Evolutionary conservation across 2,797 vertebrate species (phyloP).

Genomic region (Sebastes cheni): DNA sequence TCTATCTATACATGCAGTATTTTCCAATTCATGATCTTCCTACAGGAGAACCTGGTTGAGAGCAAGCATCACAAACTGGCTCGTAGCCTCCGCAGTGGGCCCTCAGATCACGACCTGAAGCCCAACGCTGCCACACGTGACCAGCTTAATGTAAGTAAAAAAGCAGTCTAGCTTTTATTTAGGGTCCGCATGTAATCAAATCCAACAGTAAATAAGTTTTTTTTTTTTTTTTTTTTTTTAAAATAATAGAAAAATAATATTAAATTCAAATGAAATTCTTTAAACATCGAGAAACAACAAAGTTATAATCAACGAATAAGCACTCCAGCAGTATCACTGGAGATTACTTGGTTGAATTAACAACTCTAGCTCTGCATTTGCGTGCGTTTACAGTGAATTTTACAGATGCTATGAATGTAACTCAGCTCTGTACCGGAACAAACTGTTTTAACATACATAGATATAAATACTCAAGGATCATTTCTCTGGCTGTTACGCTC

Average conservation of each 20-base stretch:
- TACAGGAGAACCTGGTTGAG: slow-evolving; percentile 95
- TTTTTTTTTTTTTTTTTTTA: no score
- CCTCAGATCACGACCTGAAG: slow-evolving; percentile 97
- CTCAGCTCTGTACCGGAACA: not conserved
- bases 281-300: no score
- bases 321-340: no score
- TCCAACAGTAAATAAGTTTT: not conserved
- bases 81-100: slow-evolving; percentile 95
- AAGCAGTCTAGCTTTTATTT: fast-evolving
- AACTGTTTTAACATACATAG: not conserved
- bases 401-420: not conserved
- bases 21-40: not conserved
- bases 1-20: no score
- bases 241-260: no score
- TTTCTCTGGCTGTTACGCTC: not conserved
- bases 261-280: no score
- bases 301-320: no score
- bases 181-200: not conserved
- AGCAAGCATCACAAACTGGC: slow-evolving; percentile 99
- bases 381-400: not conserved
- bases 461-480: not conserved
- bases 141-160: slow-evolving; percentile 92
- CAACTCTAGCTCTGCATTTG: not conserved
- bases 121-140: slow-evolving; percentile 96
- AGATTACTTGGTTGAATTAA: not conserved